These are phyloP conservation scores for Mirza zaza DNA, from an alignment of 2,113 vertebrate genomes.

Conservation along the genomic window DNA sequence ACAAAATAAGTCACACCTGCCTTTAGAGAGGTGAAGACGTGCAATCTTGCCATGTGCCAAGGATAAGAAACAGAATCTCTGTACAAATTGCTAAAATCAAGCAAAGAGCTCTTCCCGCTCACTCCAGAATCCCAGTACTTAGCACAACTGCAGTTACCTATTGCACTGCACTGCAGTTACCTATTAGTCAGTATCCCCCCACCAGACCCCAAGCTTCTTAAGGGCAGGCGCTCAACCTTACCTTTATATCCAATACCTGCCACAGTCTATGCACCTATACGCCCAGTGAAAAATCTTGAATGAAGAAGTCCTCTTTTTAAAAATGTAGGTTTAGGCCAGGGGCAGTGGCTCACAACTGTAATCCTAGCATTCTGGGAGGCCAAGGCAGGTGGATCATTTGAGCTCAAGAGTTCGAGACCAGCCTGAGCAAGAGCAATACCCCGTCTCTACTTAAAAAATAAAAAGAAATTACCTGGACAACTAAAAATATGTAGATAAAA, in stretches of 20 bases:
- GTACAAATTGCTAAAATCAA: neutral
- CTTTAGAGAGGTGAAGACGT: neutral
- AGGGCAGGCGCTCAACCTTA: neutral
- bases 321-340: constrained; percentile 43
- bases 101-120: neutral
- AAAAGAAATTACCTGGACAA: no score
- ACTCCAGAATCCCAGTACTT: neutral
- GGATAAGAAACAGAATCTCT: neutral
- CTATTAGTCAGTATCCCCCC: neutral
- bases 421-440: no score
- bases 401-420: no score
- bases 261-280: neutral
- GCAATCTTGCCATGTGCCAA: neutral
- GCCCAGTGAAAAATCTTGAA: neutral
- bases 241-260: neutral
- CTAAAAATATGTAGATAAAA: no score
- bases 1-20: neutral
- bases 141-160: neutral
- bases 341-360: no score
- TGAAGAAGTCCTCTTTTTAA: neutral
- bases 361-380: no score
- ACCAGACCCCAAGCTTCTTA: neutral
- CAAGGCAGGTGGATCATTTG: no score
- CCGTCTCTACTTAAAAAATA: no score
- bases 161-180: neutral